Base-by-base conservation (phyloP, 2,888 invertebrate species). In the Agriopis aurantiaria region DNA sequence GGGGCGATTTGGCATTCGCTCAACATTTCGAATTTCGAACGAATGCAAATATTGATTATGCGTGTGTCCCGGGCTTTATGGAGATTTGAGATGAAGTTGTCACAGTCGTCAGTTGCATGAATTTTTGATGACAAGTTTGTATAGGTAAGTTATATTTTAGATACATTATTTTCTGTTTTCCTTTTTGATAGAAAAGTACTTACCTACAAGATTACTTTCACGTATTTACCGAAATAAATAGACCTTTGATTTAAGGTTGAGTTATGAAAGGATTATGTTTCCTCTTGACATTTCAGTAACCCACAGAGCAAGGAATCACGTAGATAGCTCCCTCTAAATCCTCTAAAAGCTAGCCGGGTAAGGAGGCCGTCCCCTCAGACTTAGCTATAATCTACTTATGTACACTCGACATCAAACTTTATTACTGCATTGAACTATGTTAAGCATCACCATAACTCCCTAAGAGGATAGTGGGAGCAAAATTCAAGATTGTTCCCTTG, bases 51-150 rank as follows among this genome's bases (percentile, higher is more conserved):
- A 33, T 69, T 72, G 71, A 71, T 74, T 69, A 74, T 70, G 71
- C 75, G 78, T 77, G 74, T 79, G 77, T 48, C 70, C 68, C 14
- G 67, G 74, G 78, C 76, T 82, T 82, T 81, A 82, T 82, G 82
- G 71, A 80, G 82, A 81, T 81, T 81, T 66, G 72, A 65, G 75
- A 75, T 43, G 63, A 57, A 60, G 53, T 66, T 66, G 65, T 63
- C 49, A 8, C 57, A 12, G 14, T 8, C 49, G 41, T 48, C 14
- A 49, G 49, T n/a, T 65, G 53, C 62, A 53, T 45, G 52, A 43
- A 53, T 62, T 60, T 60, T 62, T 53, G 52, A 62, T 62, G 62
- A n/a, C 6, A 33, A 23, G 12, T 48, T 58, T 58, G 46, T 48
- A 46, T 43, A 17, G 43, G 43, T 14, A 8, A 57, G 41, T 43